Percentiles rank a stretch among this genome's conserved stretches.
These are phyloP conservation scores for Enteromius unitaeniatus DNA, from an alignment of 2,797 vertebrate genomes.

Conservation along the genomic window DNA sequence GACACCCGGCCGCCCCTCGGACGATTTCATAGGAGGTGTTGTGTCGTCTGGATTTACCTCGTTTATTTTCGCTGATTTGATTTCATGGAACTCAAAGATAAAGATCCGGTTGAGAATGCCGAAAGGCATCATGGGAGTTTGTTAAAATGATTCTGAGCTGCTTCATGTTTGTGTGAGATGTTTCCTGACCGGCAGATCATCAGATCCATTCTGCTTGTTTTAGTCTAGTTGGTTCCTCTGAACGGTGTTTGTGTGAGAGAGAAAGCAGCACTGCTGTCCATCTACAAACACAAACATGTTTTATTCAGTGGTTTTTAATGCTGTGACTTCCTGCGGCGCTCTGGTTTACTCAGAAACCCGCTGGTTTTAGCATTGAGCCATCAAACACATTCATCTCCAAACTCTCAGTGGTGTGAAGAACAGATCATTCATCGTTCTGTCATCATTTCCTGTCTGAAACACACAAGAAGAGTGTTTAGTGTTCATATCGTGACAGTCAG, in stretches of 20 bases:
- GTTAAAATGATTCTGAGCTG: neutral
- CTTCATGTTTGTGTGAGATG: neutral
- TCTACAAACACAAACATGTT: neutral
- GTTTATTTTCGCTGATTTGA: neutral
- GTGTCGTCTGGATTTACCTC: neutral
- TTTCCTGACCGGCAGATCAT: neutral
- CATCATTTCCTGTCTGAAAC: neutral
- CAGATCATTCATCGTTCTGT: neutral
- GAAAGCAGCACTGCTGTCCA: neutral
- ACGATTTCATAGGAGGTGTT: neutral
- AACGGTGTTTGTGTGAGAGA: neutral
- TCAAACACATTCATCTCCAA: neutral
- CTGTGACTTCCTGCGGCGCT: neutral
- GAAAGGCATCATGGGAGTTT: constrained; percentile 9
- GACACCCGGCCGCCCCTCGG: neutral
- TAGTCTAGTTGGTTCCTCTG: too few relatives aligned
- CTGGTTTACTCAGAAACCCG: neutral
- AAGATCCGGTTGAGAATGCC: neutral
- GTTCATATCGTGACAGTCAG: neutral
- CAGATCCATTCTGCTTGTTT: too few relatives aligned
- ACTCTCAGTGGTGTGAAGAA: neutral
- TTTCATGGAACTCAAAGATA: neutral
- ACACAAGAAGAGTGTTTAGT: neutral
- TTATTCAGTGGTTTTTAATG: neutral
- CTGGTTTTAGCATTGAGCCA: neutral